phyloP scores from a whole-genome alignment of 2,888 invertebrate genomes.

The Cephus sareptanus region DNA sequence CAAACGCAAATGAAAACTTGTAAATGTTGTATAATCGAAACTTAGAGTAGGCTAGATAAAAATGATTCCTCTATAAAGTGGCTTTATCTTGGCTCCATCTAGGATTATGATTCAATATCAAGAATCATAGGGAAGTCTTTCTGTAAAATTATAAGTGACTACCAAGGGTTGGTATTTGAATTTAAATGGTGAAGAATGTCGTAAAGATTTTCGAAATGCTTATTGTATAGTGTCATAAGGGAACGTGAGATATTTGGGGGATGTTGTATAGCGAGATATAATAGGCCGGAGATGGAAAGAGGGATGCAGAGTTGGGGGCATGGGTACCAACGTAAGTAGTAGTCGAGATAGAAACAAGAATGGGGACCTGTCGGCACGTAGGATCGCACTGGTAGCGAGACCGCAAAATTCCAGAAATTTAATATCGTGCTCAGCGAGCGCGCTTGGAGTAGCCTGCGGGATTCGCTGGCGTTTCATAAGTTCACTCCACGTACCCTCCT shows the following conservation, averaged over 20 bases:
- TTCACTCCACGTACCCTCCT: conserved; percentile 49
- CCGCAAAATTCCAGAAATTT: conserved; percentile 71
- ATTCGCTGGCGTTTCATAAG: conserved; percentile 55
- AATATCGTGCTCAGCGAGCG: conserved; percentile 64
- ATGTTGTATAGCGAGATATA: neutral
- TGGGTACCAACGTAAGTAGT: neutral
- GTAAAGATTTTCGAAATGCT: neutral
- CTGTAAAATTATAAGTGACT: neutral
- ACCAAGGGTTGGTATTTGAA: neutral
- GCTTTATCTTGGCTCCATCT: neutral
- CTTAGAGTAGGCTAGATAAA: neutral
- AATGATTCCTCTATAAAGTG: neutral
- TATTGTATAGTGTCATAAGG: neutral
- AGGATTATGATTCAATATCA: neutral
- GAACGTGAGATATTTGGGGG: conserved; percentile 10
- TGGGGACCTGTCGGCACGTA: conserved; percentile 30
- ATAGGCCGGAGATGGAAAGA: conserved; percentile 14
- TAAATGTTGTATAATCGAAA: conserved; percentile 35
- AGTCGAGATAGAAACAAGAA: conserved; percentile 9
- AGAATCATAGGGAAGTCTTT: neutral
- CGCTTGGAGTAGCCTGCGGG: conserved; percentile 7
- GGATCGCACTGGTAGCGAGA: conserved; percentile 42
- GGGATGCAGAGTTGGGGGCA: neutral
- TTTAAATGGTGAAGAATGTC: neutral
- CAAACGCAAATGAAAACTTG: conserved; percentile 17